Evolutionary conservation across 2,113 vertebrate genomes (phyloP), one percentile per base, ranked within the genome.

Genomic region (Onychostruthus taczanowskii): DNA sequence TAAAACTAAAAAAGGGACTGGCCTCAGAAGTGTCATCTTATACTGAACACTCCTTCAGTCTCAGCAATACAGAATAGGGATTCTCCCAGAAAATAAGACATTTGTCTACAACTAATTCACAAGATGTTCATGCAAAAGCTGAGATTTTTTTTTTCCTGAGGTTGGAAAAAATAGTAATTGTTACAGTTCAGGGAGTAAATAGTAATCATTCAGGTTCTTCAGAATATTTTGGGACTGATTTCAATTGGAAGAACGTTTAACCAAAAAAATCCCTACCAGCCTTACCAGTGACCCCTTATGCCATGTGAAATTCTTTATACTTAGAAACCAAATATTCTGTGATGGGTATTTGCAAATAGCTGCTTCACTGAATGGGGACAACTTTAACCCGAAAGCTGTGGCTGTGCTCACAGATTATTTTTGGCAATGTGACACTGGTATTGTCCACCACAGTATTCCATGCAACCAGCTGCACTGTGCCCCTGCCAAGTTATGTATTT

Each of bases 401-500:
- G 46, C 84, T 74, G 22, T 74, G 59, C 68, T 90, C 64, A 59
- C n/a, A 26, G 22, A 16, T 70, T 35, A 47, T 79, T 74, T 92
- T 18, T 92, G 83, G 86, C 87, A 96, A 47, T 50, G 41, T 78
- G 75, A 79, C 75, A 35, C 62, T 41, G 53, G 52, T 83, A 5
- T 58, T 88, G 85, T 88, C 79, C 89, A 74, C 61, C 46, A 31
- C 3, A 2, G 16, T 62, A 31, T 66, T 62, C 68, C 76, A 31
- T 31, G 18, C 16, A 78, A 47, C 50, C 94, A 94, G 80, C 85
- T 94, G 90, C 50, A 28, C 31, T 53, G 33, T 90, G 55, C 14
- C 59, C 56, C 50, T 95, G 90, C 76, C 90, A 95, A 46, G 75
- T 88, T 66, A 83, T 55, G 39, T 62, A 30, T 88, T 95, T 92